phyloP scores from a whole-genome alignment of 2,888 invertebrate species.

The Noctua pronuba region DNA sequence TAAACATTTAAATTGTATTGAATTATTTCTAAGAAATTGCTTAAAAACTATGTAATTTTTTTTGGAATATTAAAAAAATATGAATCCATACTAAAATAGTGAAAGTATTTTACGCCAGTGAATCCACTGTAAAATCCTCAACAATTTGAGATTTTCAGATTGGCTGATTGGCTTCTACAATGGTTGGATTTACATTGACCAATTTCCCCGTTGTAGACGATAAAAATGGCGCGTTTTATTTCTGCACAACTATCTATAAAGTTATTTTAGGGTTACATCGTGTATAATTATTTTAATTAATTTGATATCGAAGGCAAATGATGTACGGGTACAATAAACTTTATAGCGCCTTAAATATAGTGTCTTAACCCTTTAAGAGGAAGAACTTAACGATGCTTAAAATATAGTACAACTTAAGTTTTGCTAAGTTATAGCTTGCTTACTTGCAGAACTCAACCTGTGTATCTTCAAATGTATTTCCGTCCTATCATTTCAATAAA shows the following conservation, averaged over 20 bases:
- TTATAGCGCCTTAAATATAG: constrained; percentile 35
- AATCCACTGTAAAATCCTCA: too few relatives aligned
- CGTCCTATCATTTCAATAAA: background rate
- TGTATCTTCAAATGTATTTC: background rate
- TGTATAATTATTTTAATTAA: constrained; percentile 21
- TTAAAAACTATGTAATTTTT: too few relatives aligned
- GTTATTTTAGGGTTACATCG: background rate
- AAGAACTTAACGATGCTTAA: constrained; percentile 17
- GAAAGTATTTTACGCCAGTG: too few relatives aligned
- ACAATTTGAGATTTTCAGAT: background rate
- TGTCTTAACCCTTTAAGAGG: constrained; percentile 9
- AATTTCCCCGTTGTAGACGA: background rate
- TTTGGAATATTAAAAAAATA: too few relatives aligned
- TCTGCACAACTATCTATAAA: background rate
- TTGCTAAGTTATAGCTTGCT: constrained; percentile 18
- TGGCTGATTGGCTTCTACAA: background rate
- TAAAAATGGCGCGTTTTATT: background rate
- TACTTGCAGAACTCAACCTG: background rate
- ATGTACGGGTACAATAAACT: constrained; percentile 59
- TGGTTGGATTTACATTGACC: too few relatives aligned
- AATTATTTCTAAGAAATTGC: too few relatives aligned
- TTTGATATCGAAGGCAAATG: constrained; percentile 45
- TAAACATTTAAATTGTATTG: background rate
- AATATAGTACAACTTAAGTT: constrained; percentile 9
- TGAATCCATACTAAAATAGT: too few relatives aligned